phyloP scores from a whole-genome alignment of 2,113 vertebrate genomes.

The Lipophrys pholis region DNA sequence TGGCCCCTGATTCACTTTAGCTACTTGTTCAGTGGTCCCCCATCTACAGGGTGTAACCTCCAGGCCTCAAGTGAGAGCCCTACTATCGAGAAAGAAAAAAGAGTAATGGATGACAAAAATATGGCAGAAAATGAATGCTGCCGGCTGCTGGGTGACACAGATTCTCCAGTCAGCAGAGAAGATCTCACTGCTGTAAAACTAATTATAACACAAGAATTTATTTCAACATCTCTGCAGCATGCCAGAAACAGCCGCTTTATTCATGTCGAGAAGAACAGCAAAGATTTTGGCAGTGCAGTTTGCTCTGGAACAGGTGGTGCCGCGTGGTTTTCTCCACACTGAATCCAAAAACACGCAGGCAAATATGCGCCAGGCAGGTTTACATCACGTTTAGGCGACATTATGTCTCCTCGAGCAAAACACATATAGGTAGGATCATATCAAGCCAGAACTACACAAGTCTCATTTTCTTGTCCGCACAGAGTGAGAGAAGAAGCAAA shows the following conservation, averaged over 20 bases:
- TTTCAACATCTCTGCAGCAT: conserved; percentile 29
- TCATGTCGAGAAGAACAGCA: conserved; percentile 16
- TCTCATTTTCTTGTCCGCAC: background rate
- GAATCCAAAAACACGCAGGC: conserved; percentile 9
- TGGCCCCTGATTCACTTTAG: background rate
- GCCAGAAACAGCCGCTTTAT: conserved; percentile 14
- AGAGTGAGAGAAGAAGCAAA: background rate
- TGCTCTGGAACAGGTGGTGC: conserved; percentile 29
- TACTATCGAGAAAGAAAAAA: background rate
- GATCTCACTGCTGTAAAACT: conserved; percentile 16
- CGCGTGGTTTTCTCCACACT: conserved; percentile 1
- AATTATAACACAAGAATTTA: conserved; percentile 35
- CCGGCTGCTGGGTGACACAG: background rate
- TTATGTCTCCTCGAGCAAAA: background rate
- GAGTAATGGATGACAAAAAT: conserved; percentile 4
- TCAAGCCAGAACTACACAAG: background rate
- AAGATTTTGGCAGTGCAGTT: conserved; percentile 28
- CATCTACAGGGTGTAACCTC: background rate
- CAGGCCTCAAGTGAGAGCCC: background rate
- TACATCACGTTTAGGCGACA: background rate
- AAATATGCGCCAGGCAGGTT: conserved; percentile 10
- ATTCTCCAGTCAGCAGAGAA: conserved; percentile 5
- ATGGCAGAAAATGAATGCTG: background rate
- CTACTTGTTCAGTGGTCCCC: background rate
- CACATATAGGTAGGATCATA: background rate